Base-by-base conservation (phyloP, 1,140 invertebrate species). In the Drosophila malerkotliana region DNA sequence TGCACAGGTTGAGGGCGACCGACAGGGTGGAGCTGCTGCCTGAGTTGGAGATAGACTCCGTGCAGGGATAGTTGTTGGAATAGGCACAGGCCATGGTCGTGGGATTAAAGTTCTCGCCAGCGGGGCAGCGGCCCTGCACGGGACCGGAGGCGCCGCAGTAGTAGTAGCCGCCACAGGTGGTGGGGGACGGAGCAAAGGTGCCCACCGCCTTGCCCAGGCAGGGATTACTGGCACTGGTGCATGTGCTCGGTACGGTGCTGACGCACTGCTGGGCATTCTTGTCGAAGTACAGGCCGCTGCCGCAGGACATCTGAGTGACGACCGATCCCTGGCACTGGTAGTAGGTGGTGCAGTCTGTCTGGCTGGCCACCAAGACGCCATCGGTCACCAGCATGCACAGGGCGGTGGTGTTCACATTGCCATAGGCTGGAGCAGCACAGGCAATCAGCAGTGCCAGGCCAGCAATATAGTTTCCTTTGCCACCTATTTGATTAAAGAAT, bases 91-190 rank as follows among this genome's bases (percentile, higher is more conserved):
- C 15, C 55, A 59, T 55, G 4, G 34, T 69, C 0, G 26, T 39
- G 18, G 76, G 67, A 56, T 84, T 73, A 28, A 83, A 84, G 47
- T 77, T 68, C 30, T 79, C 55, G 9, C 72, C 72, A 44, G 21
- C n/a, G 1, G 79, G 79, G 34, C 81, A 84, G 10, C 21, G 47
- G 28, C 76, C 55, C 2, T 15, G 14, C n/a, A 48, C 0, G 0
- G 76, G 30, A 3, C 79, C 79, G 1, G 51, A 49, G 18, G 56
- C 48, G 9, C 59, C 21, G 54, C 81, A 84, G 51, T 83, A 84
- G 18, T 54, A 84, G 21, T 73, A 84, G 41, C 52, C 56, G 39
- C 49, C 45, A 41, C 81, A 84, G 44, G 79, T 60, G 12, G 41
- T 15, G 6, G 39, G 41, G 1, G 71, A 55, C 0, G 67, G 4